Evolutionary conservation across 2,113 vertebrate species (phyloP), one percentile per base, ranked within the genome.

Genomic region (Ardeotis arabs): DNA sequence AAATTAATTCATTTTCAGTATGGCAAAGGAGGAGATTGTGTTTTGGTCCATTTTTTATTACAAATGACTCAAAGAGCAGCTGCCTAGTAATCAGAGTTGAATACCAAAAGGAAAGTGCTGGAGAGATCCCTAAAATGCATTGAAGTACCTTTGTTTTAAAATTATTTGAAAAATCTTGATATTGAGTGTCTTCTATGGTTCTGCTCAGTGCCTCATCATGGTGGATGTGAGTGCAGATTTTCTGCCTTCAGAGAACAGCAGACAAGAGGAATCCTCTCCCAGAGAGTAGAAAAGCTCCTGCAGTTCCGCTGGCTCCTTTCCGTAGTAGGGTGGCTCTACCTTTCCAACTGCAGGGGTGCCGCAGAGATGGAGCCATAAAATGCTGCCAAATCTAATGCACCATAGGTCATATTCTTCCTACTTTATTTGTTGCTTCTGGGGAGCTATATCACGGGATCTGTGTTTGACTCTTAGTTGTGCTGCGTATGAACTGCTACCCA

Each of bases 1-100:
- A 87, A 93, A 88, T 92, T 37, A 95, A 96, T 96, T 95, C 18
- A 60, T 93, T 93, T 83, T 28, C 28, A 90, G n/a, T 55, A 59
- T 33, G 18, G 52, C 29, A 77, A 81, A 86, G 49, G 37, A 76
- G 28, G 35, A 89, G 39, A 49, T 70, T 47, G 35, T 56, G 6
- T 67, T 89, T 80, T 73, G 28, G 14, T 60, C 41, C 9, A 6
- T 55, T 81, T 91, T 59, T 44, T n/a, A 13, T 77, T 67, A 44
- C 15, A 60, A 67, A 52, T 44, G 23, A 53, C 23, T 92, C 15
- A 29, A 44, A 68, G 15, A 78, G 24, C 19, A 53, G 22, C 56
- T 84, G 84, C 39, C 49, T 55, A 5, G 93, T 89, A 68, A 78
- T 80, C 49, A 56, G 64, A 83, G 5, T 21, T 90, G 23, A 16